Evolutionary conservation across 1,140 invertebrate genomes (phyloP).

Genomic region (Lithobius niger): DNA sequence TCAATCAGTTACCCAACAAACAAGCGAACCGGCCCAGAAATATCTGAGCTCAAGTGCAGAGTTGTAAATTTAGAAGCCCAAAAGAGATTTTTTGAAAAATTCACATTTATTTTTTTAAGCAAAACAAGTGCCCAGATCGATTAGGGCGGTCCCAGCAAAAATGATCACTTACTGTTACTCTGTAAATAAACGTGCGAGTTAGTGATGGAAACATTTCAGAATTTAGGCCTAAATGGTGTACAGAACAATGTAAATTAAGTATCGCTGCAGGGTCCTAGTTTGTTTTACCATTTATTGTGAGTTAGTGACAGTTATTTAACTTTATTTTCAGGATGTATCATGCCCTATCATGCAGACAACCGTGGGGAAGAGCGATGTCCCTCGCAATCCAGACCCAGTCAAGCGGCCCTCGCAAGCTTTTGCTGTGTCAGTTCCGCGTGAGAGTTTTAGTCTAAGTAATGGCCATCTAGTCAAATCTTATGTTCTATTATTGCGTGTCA

Average conservation of each 20-base stretch:
- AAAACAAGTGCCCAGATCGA: too few species aligned
- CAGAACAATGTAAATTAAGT: not conserved
- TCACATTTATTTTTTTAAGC: too few species aligned
- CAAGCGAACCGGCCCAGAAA: too few species aligned
- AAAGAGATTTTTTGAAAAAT: too few species aligned
- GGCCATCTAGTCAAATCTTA: constrained; percentile 77
- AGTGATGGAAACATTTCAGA: not conserved
- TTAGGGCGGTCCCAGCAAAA: not conserved
- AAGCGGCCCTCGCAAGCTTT: constrained; percentile 46
- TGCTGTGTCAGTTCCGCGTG: constrained; percentile 66
- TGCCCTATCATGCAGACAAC: constrained; percentile 52
- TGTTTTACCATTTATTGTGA: not conserved
- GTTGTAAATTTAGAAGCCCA: too few species aligned
- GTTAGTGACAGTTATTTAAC: not conserved
- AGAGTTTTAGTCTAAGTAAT: constrained; percentile 57
- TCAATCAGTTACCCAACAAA: too few species aligned
- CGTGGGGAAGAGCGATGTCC: constrained; percentile 60
- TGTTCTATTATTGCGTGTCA: constrained; percentile 67
- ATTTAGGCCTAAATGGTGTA: not conserved
- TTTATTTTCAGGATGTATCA: constrained; percentile 47
- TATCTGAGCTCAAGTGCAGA: too few species aligned
- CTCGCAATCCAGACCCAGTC: constrained; percentile 61
- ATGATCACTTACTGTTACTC: not conserved
- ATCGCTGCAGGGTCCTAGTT: not conserved
- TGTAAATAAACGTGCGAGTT: not conserved